These are phyloP conservation scores for Coccyzus lansbergi DNA, from an alignment of 2,797 vertebrate species.

Conservation along the genomic window DNA sequence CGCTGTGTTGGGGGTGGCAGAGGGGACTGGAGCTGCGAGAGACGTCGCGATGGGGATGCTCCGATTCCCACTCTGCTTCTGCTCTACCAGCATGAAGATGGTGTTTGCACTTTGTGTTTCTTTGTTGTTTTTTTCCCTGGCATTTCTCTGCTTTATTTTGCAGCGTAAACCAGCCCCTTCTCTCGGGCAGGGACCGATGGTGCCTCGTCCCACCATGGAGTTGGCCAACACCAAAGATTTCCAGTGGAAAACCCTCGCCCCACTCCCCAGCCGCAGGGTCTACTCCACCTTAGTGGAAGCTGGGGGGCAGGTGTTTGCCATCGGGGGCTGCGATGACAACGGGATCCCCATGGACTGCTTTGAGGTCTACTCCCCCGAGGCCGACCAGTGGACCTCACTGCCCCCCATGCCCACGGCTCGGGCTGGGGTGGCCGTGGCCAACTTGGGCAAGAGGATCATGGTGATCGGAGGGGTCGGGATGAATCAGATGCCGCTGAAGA, in stretches of 20 bases:
- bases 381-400: constrained; percentile 90
- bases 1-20: rapidly evolving
- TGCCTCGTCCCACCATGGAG: constrained; percentile 80
- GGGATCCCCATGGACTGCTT: constrained; percentile 86
- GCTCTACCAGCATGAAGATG: background rate
- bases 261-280: constrained; percentile 87
- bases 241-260: constrained; percentile 92
- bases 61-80: background rate
- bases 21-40: background rate
- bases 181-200: background rate
- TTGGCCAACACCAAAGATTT: constrained; percentile 88
- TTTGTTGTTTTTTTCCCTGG: background rate
- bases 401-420: constrained; percentile 90
- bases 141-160: background rate
- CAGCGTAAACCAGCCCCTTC: constrained; percentile 3
- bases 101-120: background rate
- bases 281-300: constrained; percentile 91
- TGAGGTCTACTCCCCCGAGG: constrained; percentile 92
- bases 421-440: constrained; percentile 88
- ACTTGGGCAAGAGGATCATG: constrained; percentile 92
- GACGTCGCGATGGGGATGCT: background rate
- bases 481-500: constrained; percentile 89
- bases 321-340: constrained; percentile 91
- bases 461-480: constrained; percentile 92
- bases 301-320: constrained; percentile 90